phyloP scores from a whole-genome alignment of 1,140 invertebrate genomes.

The Antheraea mylitta region DNA sequence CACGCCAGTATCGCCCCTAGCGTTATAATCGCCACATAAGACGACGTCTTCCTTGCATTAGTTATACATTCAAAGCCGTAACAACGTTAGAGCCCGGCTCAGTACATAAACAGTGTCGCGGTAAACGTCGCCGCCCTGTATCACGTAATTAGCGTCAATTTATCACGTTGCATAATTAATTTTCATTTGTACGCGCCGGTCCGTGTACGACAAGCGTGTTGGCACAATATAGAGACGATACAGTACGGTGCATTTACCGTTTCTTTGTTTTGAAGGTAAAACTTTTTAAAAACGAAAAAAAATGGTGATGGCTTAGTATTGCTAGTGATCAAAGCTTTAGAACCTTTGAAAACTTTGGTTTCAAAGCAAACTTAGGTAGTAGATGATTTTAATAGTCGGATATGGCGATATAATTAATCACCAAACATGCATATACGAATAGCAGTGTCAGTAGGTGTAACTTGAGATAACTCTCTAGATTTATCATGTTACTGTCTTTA shows the following conservation, averaged over 20 bases:
- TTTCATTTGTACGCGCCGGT: constrained; percentile 62
- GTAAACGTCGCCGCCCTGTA: constrained; percentile 31
- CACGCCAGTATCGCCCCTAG: not conserved
- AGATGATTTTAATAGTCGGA: too few species aligned
- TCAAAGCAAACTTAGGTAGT: too few species aligned
- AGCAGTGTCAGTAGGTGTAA: too few species aligned
- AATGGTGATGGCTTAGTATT: too few species aligned
- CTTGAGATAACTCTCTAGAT: too few species aligned
- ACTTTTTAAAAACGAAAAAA: too few species aligned
- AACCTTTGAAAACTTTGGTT: too few species aligned
- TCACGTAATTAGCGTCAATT: constrained; percentile 70
- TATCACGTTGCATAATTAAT: constrained; percentile 71
- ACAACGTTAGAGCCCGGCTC: constrained; percentile 24
- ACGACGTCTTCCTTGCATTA: not conserved
- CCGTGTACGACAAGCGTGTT: constrained; percentile 9
- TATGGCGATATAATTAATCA: too few species aligned
- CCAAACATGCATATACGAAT: too few species aligned
- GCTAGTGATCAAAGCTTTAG: too few species aligned
- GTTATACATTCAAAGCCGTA: constrained; percentile 23
- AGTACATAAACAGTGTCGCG: constrained; percentile 15
- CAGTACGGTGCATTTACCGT: not conserved
- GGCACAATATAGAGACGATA: not conserved
- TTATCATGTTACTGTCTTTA: too few species aligned
- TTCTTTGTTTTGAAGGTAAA: too few species aligned
- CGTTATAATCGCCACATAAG: not conserved